Percentiles rank a stretch among this genome's conserved stretches.
Conservation (phyloP, 2,113 vertebrate genomes). For the Megalops atlanticus region DNA sequence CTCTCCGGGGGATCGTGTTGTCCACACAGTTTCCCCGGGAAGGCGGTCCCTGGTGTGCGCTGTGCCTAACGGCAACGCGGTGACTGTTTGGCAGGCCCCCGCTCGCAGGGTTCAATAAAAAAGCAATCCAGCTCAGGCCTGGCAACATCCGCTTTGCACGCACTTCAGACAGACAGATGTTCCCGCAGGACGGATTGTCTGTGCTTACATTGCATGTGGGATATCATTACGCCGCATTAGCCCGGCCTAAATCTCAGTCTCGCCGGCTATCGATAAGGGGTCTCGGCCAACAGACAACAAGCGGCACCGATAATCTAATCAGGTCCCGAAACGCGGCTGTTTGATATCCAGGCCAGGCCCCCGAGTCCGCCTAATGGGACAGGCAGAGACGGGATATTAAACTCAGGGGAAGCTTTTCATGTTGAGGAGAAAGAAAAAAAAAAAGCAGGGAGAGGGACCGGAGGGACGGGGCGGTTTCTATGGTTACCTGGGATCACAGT, state of each 20-base stretch:
- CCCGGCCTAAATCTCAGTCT: not conserved
- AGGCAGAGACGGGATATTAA: conserved; percentile 39
- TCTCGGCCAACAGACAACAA: not conserved
- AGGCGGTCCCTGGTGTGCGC: conserved; percentile 20
- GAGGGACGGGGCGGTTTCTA: conserved; percentile 66
- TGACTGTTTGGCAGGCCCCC: conserved; percentile 28
- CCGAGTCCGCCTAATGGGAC: not conserved
- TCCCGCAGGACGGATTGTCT: not conserved
- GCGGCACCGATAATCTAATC: not conserved
- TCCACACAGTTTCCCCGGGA: conserved; percentile 37
- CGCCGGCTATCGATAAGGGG: not conserved
- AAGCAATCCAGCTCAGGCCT: not conserved
- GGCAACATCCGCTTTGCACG: not conserved
- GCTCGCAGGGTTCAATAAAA: not conserved
- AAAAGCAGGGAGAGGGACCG: conserved; percentile 43
- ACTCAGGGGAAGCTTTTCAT: conserved; percentile 45
- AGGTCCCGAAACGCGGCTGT: not conserved
- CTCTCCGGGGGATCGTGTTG: conserved; percentile 35
- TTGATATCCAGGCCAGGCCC: not conserved
- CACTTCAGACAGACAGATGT: conserved; percentile 13
- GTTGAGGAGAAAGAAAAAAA: conserved; percentile 44
- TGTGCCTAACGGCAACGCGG: conserved; percentile 20
- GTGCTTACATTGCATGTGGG: not conserved
- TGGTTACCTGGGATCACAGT: conserved; percentile 66
- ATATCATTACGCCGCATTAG: conserved; percentile 10